Evolutionary conservation across 2,888 invertebrate genomes (phyloP), one percentile per base, ranked within the genome.

Genomic region (Diarsia mendica): DNA sequence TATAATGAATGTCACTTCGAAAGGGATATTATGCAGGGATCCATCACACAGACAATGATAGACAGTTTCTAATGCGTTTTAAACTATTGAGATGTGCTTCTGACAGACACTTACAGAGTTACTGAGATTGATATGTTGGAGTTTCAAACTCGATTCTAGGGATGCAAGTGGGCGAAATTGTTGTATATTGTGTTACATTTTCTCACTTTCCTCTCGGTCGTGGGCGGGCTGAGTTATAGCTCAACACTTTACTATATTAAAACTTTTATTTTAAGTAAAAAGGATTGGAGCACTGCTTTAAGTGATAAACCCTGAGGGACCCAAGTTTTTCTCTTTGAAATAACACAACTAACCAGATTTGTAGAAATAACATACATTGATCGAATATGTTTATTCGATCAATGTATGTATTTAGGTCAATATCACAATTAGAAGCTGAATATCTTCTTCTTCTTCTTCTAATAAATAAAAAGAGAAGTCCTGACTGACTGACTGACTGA

Each of bases 1-100:
- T 85, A 85, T 91, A 91, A 93, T 92, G 91, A 93, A 93, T 91
- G 91, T 89, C 89, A 85, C 89, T 92, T 90, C 87, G 86, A 91
- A 92, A 91, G 90, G 90, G 86, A 91, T 91, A 91, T 92, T 93
- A 92, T 91, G 91, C 92, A 87, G 64, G 82, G 66, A 87, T 86
- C 82, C 79, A 87, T 86, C 86, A 86, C 77, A 58, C 48, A 80
- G 88, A 88, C 89, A 91, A 87, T 88, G 91, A 90, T 86, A 79
- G 88, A 90, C 82, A 86, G 87, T 83, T 87, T 85, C 81, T 88
- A 89, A 89, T 87, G 89, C 83, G 85, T 85, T 87, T 87, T 86
- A 88, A 88, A 87, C 88, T 88, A 89, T 88, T 85, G 79, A 80
- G 83, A 83, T 85, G 84, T 83, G 80, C 65, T 88, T 79, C 67